Base-by-base conservation (phyloP, 2,888 invertebrate genomes). In the Folsomia manolachei region DNA sequence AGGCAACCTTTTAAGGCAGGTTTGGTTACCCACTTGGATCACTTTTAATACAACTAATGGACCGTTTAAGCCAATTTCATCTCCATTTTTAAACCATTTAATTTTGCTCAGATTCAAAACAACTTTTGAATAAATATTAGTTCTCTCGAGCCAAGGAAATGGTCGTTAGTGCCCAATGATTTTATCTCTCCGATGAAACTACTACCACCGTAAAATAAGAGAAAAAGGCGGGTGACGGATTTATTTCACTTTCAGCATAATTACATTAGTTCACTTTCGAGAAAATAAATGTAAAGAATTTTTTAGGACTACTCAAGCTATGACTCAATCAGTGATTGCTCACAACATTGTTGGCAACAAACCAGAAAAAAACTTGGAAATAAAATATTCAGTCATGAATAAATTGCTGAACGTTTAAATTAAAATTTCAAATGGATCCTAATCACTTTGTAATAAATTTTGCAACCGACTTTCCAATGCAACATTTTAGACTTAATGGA, bases 1-100 rank as follows among this genome's bases (percentile, higher is more conserved):
- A 39, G 39, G 7, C n/a, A n/a, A n/a, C n/a, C n/a, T n/a, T n/a
- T n/a, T n/a, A n/a, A n/a, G n/a, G n/a, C 7, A 9, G 39, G 39
- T 39, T 14, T 56, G 7, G 56, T 56, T 21, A 14, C 11, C 18
- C 56, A 56, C 18, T 56, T 56, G 18, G 56, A 21, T 56, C 56
- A 21, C 56, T 56, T 56, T 56, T 56, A 56, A 56, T 56, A 56
- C 56, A 56, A 56, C 56, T 56, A 56, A 56, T 56, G 56, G 56
- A 21, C n/a, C 56, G 56, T 56, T 56, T 56, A 51, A 51, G 51
- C 51, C 51, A 51, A 51, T 51, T n/a, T n/a, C n/a, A 56, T 56
- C 56, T 56, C 7, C 56, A 56, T 56, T 56, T 56, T 56, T 56
- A 56, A 56, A 56, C 56, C 56, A n/a, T 56, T 56, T 56, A 56